These are phyloP conservation scores for Apteryx mantelli DNA, from an alignment of 2,113 vertebrate species.

Conservation along the genomic window DNA sequence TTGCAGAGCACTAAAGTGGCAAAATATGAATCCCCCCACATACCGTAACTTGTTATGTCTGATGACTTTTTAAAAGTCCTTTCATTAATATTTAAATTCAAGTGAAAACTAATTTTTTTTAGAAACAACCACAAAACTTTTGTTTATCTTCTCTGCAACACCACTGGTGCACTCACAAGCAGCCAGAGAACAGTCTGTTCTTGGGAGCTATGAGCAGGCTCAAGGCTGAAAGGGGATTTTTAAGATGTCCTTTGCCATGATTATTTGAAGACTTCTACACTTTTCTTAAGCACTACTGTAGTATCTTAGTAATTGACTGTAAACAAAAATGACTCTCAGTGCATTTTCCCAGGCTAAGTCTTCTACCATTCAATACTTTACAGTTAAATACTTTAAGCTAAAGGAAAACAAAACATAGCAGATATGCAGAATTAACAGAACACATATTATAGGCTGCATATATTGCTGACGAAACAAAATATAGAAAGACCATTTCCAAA, in stretches of 20 bases:
- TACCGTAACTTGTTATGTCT: no score
- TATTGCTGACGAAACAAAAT: not conserved
- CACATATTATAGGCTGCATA: not conserved
- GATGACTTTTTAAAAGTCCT: not conserved
- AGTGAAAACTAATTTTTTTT: not conserved
- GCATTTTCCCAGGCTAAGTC: not conserved
- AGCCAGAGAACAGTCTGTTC: not conserved
- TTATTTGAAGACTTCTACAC: not conserved
- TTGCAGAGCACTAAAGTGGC: not conserved
- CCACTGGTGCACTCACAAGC: no score
- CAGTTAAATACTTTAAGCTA: not conserved
- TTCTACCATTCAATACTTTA: not conserved
- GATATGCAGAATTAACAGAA: not conserved
- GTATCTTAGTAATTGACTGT: not conserved
- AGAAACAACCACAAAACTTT: not conserved
- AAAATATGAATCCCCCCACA: not conserved
- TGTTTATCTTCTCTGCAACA: not conserved
- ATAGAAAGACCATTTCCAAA: conserved; percentile 13
- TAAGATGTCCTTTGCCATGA: fast-evolving
- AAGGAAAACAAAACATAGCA: not conserved
- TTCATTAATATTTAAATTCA: not conserved
- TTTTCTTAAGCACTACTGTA: not conserved
- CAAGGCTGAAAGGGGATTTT: fast-evolving
- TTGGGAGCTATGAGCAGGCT: not conserved
- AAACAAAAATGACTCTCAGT: not conserved